Conservation (phyloP, 2,797 vertebrate species). For the Sternotherus odoratus region DNA sequence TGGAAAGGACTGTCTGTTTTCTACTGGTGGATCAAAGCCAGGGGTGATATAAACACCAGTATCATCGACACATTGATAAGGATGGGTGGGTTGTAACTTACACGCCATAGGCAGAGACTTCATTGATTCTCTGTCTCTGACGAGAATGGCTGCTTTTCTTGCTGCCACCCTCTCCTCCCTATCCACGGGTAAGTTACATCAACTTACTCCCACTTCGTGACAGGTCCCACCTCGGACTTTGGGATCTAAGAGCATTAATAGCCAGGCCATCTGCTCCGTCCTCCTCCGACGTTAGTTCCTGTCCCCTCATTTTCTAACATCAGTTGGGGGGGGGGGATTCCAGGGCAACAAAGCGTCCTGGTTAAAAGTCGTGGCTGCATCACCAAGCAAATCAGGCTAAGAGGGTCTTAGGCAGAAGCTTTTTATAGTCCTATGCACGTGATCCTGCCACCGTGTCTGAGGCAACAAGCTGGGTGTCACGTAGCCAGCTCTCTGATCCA, state of each 20-base stretch:
- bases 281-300: too few relatives aligned
- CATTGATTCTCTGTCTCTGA: too few relatives aligned
- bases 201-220: not conserved
- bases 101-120: not conserved
- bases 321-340: not conserved
- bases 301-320: not conserved
- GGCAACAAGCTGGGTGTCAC: not conserved
- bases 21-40: not conserved
- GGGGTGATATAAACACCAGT: not conserved
- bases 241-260: not conserved
- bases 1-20: not conserved
- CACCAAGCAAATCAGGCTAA: conserved; percentile 54
- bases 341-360: not conserved
- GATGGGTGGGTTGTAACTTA: not conserved
- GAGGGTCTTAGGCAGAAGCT: conserved; percentile 60
- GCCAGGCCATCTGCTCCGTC: not conserved
- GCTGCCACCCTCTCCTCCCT: not conserved
- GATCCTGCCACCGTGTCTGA: not conserved
- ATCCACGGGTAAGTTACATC: not conserved
- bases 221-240: not conserved
- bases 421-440: not conserved
- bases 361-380: not conserved
- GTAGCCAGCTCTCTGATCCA: not conserved
- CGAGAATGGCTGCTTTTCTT: not conserved
- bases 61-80: not conserved